Base-by-base conservation (phyloP, 1,140 invertebrate species). In the Heliconius hewitsoni region DNA sequence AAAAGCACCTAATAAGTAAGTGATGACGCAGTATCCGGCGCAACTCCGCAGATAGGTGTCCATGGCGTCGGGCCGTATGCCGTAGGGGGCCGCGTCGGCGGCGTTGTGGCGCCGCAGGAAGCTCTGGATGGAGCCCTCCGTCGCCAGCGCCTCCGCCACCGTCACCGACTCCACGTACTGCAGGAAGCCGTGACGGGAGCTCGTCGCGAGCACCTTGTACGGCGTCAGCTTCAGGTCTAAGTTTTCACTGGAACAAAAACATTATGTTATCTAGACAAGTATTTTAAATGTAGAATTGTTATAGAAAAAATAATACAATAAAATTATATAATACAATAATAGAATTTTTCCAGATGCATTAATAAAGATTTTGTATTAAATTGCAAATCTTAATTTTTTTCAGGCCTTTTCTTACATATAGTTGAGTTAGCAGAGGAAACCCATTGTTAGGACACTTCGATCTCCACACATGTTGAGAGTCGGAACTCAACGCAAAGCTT, bases 21-120 rank as follows among this genome's bases (percentile, higher is more conserved):
- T 99, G 52, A 99, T 99, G 18, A 99, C 98, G 94, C 98, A 99
- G 91, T 99, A 99, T 0, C 99, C 99, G 82, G 99, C 98, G 95
- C 99, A 99, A 88, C 98, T 99, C 87, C 98, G 97, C 27, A 99
- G 97, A 91, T 99, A 99, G 18, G 98, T 99, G 90, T 99, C 99
- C 98, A 99, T 99, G 8, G 99, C 97, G 87, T 99, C 98, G 0
- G 98, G 95, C 37, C 97, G 95, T 75, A 99, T 98, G 18, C 98
- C 98, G 93, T 98, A 99, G 0, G 98, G 97, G 0, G 96, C 98
- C 82, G 95, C 97, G 87, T 98, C 97, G 75, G 96, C 97, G 8
- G 98, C 98, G 92, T 98, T 97, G 94, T 98, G 96, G 86, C 98
- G 98, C 13, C 97, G 95, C 86, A 99, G 98, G 93, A 98, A 99